Evolutionary conservation across 2,888 invertebrate species (phyloP).

Genomic region (Lasioglossum malachurum): DNA sequence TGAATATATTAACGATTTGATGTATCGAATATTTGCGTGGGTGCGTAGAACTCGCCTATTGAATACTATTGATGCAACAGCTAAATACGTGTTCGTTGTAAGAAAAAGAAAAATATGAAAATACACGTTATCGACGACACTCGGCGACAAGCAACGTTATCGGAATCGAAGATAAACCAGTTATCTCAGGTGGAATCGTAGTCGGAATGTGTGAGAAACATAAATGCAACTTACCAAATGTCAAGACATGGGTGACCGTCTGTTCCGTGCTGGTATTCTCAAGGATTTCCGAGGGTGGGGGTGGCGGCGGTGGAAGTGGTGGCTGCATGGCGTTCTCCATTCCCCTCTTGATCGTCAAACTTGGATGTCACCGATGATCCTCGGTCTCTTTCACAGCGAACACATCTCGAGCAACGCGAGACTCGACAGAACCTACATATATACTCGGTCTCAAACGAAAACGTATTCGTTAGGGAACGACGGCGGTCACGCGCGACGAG

Average conservation of each 20-base stretch:
- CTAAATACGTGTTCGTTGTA: not conserved
- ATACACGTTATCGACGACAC: constrained; percentile 26
- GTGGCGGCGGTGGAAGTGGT: constrained; percentile 70
- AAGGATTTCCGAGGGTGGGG: constrained; percentile 56
- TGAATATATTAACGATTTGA: not conserved
- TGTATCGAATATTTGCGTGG: not conserved
- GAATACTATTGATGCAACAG: not conserved
- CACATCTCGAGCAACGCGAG: constrained; percentile 41
- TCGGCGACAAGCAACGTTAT: constrained; percentile 21
- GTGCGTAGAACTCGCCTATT: not conserved
- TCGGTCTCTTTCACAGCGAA: constrained; percentile 7
- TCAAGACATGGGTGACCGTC: constrained; percentile 87
- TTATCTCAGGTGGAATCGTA: not conserved
- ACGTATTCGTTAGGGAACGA: constrained; percentile 12
- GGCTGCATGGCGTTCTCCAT: constrained; percentile 81
- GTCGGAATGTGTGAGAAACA: constrained; percentile 18
- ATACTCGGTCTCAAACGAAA: constrained; percentile 20
- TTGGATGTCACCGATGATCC: constrained; percentile 39
- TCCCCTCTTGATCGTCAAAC: constrained; percentile 35
- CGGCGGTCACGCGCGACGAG: constrained; percentile 20
- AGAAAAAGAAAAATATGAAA: not conserved
- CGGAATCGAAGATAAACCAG: constrained; percentile 29
- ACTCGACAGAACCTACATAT: constrained; percentile 14
- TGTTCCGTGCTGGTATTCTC: constrained; percentile 69
- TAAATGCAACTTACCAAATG: constrained; percentile 85